Conservation (phyloP, 2,797 vertebrate genomes). For the Babyrousa celebensis region DNA sequence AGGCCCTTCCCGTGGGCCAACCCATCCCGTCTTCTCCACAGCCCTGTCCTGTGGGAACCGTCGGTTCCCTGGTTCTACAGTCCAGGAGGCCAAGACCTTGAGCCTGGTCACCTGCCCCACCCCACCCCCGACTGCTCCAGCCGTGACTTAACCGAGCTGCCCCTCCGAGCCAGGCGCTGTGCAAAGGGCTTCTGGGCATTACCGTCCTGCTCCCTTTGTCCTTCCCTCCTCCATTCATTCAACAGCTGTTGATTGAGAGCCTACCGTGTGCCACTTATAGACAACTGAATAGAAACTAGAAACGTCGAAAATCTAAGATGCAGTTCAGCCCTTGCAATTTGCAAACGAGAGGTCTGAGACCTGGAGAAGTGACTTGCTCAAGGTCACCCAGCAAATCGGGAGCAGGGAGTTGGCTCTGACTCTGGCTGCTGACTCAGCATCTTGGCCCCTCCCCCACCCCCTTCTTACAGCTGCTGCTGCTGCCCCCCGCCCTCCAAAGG, state of each 20-base stretch:
- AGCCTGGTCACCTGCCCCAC: neutral
- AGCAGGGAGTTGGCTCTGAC: neutral
- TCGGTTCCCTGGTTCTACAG: neutral
- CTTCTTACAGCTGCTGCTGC: neutral
- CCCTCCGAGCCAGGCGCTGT: fast-evolving
- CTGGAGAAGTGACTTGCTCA: neutral
- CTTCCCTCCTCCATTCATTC: too few relatives aligned
- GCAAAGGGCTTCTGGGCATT: fast-evolving
- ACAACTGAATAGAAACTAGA: too few relatives aligned
- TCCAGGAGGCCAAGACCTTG: neutral
- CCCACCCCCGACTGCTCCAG: neutral
- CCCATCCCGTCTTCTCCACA: neutral
- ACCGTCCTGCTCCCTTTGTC: fast-evolving
- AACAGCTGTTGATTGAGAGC: neutral
- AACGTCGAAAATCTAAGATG: neutral
- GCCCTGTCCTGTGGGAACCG: fast-evolving
- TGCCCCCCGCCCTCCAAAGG: neutral
- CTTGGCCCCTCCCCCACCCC: neutral
- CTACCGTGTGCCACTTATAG: fast-evolving
- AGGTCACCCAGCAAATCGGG: neutral
- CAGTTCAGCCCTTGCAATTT: neutral
- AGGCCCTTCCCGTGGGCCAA: fast-evolving
- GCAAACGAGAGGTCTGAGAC: neutral
- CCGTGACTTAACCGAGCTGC: fast-evolving
- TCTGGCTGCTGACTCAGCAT: constrained; percentile 6